These are phyloP conservation scores for Papilio helenus DNA, from an alignment of 1,140 invertebrate species.

Conservation along the genomic window DNA sequence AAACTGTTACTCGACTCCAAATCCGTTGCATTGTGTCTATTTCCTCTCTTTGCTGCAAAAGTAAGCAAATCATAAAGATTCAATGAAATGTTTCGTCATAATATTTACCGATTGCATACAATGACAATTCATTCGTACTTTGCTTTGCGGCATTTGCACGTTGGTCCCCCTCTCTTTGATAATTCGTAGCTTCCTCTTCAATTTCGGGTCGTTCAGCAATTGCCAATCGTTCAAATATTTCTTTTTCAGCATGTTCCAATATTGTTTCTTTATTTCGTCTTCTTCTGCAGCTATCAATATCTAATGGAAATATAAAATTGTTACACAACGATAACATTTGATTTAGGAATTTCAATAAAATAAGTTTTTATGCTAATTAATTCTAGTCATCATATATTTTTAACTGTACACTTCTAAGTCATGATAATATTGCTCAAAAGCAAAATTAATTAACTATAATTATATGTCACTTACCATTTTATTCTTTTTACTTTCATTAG, in stretches of 20 bases:
- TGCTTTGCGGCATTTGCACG: conserved; percentile 75
- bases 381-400: not conserved
- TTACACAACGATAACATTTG: not conserved
- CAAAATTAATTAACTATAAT: not conserved
- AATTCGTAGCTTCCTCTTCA: conserved; percentile 70
- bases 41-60: conserved; percentile 49
- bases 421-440: not conserved
- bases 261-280: conserved; percentile 75
- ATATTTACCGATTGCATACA: not conserved
- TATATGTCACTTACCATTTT: conserved; percentile 63
- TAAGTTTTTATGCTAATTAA: not conserved
- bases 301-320: conserved; percentile 44
- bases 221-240: conserved; percentile 64
- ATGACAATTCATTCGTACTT: conserved; percentile 52
- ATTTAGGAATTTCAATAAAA: not conserved
- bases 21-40: conserved; percentile 64
- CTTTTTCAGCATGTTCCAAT: conserved; percentile 73
- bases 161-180: conserved; percentile 74
- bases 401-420: no score
- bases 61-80: conserved; percentile 22
- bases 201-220: conserved; percentile 54
- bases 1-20: conserved; percentile 71
- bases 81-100: not conserved
- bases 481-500: conserved; percentile 71
- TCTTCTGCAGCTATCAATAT: conserved; percentile 72